Conservation (phyloP, 2,797 vertebrate species). For the Cercopithecus neglectus region DNA sequence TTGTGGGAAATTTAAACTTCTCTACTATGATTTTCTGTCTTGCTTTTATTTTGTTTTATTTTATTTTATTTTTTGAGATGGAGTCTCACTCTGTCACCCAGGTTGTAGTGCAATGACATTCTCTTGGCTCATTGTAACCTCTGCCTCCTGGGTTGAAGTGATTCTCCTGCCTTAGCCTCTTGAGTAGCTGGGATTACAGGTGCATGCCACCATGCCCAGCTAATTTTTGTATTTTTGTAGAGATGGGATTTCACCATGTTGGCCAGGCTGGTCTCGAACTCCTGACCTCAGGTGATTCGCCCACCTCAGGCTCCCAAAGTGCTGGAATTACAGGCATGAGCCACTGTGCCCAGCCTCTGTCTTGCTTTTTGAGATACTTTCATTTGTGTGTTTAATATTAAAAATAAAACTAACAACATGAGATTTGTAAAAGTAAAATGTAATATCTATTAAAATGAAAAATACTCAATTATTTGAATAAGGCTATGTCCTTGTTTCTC, state of each 20-base stretch:
- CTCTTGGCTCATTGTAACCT: background rate
- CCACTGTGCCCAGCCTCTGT: background rate
- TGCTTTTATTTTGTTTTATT: background rate
- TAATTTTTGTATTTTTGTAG: background rate
- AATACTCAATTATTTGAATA: background rate
- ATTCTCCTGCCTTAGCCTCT: background rate
- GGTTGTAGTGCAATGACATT: background rate
- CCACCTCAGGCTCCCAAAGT: background rate
- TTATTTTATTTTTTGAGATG: background rate
- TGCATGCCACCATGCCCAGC: background rate
- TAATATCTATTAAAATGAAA: background rate
- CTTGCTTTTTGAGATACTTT: background rate
- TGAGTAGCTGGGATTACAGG: background rate
- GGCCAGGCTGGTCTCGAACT: background rate
- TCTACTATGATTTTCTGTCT: background rate
- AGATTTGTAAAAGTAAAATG: background rate
- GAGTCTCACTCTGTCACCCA: background rate
- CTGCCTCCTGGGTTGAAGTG: background rate
- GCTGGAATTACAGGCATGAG: background rate
- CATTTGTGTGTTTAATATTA: background rate
- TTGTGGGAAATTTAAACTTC: background rate
- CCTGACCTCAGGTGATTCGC: background rate
- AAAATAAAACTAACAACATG: conserved; percentile 12
- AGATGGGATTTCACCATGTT: background rate
- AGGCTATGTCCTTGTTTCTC: background rate